Conservation (phyloP, 2,113 vertebrate genomes). For the chimpanzee (Pan troglodytes) region DNA sequence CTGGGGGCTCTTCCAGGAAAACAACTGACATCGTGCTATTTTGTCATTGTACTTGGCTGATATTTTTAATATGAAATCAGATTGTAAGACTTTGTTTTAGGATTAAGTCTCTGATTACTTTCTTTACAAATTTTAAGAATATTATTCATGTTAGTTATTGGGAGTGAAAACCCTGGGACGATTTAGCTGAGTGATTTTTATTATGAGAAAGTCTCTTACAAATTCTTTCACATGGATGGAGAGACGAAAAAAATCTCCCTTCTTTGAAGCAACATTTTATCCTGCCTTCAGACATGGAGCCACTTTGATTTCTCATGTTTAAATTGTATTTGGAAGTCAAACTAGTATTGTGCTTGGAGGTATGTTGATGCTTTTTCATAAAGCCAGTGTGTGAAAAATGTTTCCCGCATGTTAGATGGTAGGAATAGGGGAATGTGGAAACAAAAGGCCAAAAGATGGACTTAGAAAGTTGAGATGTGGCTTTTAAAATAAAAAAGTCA, state of each 20-base stretch:
- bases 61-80: neutral
- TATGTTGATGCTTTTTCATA: neutral
- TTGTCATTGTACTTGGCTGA: constrained; percentile 3
- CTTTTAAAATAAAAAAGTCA: neutral
- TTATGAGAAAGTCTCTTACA: neutral
- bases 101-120: neutral
- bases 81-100: neutral
- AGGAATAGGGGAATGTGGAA: neutral
- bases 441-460: neutral
- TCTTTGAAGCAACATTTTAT: neutral
- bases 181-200: neutral
- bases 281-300: neutral
- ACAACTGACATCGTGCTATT: neutral
- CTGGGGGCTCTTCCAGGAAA: neutral
- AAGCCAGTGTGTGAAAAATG: neutral
- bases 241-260: neutral
- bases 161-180: neutral
- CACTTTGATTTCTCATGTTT: neutral
- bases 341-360: neutral
- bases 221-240: neutral
- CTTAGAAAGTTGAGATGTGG: neutral
- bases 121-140: neutral
- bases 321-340: neutral
- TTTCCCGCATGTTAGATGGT: neutral
- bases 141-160: neutral